Evolutionary conservation across 2,113 vertebrate genomes (phyloP).

Genomic region (Acinonyx jubatus): DNA sequence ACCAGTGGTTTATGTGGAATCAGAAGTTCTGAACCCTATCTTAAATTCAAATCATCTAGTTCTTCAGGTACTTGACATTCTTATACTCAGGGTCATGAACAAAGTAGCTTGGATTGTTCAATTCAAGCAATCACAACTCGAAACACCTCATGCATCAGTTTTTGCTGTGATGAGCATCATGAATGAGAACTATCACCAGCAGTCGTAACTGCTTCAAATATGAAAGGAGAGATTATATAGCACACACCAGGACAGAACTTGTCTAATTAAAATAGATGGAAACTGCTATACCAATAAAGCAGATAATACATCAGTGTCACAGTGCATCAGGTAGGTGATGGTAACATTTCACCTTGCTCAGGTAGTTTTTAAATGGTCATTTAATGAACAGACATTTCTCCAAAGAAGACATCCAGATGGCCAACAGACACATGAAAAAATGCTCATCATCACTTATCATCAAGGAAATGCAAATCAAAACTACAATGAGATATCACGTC

Average conservation of each 20-base stretch:
- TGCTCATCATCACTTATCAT: background rate
- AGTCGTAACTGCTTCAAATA: background rate
- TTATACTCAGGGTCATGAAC: background rate
- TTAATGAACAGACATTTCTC: background rate
- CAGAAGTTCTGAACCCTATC: conserved; percentile 35
- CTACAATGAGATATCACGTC: background rate
- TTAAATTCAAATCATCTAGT: conserved; percentile 56
- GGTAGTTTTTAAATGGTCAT: conserved; percentile 63
- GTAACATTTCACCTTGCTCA: conserved; percentile 50
- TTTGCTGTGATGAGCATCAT: conserved; percentile 36
- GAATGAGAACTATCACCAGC: background rate
- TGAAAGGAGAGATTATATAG: conserved; percentile 23
- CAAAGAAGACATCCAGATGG: background rate
- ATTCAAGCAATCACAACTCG: background rate
- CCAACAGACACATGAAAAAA: background rate
- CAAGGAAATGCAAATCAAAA: background rate
- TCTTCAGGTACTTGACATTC: conserved; percentile 64
- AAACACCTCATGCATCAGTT: background rate
- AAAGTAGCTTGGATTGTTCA: conserved; percentile 49
- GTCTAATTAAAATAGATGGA: conserved; percentile 55
- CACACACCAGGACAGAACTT: background rate
- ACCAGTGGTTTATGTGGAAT: background rate
- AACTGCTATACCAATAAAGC: conserved; percentile 50
- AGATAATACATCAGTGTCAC: conserved; percentile 58
- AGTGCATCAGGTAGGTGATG: background rate